A percentile compares a stretch with the other conserved stretches of the same genome.
Conservation (phyloP, 2,888 invertebrate genomes). For the Ephialtes manifestator region DNA sequence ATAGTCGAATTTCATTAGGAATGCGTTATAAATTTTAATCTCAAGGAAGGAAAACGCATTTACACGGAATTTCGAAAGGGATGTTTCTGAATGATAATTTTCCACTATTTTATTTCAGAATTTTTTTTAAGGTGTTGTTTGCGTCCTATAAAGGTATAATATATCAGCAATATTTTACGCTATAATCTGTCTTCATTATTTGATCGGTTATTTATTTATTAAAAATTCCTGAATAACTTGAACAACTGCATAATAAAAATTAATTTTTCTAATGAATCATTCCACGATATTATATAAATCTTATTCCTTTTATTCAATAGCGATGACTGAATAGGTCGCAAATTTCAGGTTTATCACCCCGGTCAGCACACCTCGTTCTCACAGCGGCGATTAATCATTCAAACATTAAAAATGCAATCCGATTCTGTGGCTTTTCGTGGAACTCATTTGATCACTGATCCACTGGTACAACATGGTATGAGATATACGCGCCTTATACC, state of each 20-base stretch:
- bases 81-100: too few relatives aligned
- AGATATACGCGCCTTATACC: constrained; percentile 32
- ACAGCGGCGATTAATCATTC: constrained; percentile 49
- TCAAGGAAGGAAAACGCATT: too few relatives aligned
- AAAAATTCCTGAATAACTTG: neutral
- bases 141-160: too few relatives aligned
- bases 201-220: too few relatives aligned
- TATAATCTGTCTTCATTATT: too few relatives aligned
- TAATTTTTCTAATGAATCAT: neutral
- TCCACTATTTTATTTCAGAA: too few relatives aligned
- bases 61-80: too few relatives aligned
- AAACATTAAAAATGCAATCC: constrained; percentile 52
- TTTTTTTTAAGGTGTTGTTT: too few relatives aligned
- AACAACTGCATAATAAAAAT: neutral
- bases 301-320: neutral
- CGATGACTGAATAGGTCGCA: neutral
- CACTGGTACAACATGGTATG: neutral
- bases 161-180: too few relatives aligned
- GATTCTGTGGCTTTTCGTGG: constrained; percentile 63
- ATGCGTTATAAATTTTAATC: too few relatives aligned
- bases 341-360: constrained; percentile 3
- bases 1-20: too few relatives aligned
- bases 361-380: neutral
- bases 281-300: neutral
- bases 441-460: constrained; percentile 44